Evolutionary conservation across 37 sponge, comb jelly and placozoan genomes (phyloP).

Genomic region (Spongilla lacustris): DNA sequence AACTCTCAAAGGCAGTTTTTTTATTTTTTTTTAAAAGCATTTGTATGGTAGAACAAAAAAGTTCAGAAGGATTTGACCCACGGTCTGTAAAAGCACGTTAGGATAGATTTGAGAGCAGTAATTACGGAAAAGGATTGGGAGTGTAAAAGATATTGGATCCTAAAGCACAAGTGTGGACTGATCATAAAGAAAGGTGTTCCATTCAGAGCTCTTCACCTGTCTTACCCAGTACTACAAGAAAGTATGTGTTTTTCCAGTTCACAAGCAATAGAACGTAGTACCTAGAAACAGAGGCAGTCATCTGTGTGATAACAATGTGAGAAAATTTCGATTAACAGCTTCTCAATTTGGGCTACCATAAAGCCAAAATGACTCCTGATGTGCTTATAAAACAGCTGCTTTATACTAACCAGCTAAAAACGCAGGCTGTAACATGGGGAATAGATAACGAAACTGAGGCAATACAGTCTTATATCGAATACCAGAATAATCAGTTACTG

Average conservation of each 20-base stretch:
- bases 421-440: slow-evolving; percentile 35
- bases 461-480: neutral
- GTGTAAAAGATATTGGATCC: slow-evolving; percentile 31
- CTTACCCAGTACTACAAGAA: neutral
- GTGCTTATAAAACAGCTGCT: slow-evolving; percentile 11
- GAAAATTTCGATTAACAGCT: slow-evolving; percentile 13
- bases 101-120: neutral
- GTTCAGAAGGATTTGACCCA: slow-evolving; percentile 25
- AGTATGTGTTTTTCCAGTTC: neutral
- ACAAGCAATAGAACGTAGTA: slow-evolving; percentile 11
- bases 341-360: slow-evolving; percentile 30
- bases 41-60: slow-evolving; percentile 20
- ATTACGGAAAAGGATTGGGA: neutral
- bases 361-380: slow-evolving; percentile 5
- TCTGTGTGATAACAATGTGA: slow-evolving; percentile 8
- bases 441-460: slow-evolving; percentile 14
- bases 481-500: neutral
- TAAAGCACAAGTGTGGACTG: neutral
- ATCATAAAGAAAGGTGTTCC: neutral
- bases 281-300: neutral
- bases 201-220: neutral
- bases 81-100: neutral
- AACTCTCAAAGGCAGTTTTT: neutral
- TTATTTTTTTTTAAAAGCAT: slow-evolving; percentile 35
- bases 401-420: slow-evolving; percentile 17